Percentiles rank a stretch among this genome's conserved stretches.
phyloP scores from a whole-genome alignment of 2,113 vertebrate genomes.

The Xerus inauris region DNA sequence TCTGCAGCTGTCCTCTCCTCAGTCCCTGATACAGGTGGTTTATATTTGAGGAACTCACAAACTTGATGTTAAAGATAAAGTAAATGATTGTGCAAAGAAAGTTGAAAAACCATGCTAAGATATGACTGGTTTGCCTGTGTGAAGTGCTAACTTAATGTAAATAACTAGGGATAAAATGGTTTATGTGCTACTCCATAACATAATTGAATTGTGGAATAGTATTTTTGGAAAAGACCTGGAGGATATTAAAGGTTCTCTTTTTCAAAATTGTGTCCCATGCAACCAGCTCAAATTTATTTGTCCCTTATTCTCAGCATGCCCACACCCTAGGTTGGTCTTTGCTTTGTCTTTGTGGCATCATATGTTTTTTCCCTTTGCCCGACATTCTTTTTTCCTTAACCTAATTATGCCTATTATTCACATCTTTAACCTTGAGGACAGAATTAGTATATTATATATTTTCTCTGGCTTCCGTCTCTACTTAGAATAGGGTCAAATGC shows the following conservation, averaged over 20 bases:
- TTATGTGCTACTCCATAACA: not conserved
- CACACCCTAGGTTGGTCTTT: not conserved
- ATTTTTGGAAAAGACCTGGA: not conserved
- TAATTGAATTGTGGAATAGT: not conserved
- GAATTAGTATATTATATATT: not conserved
- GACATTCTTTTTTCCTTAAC: not conserved
- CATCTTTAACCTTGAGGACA: not conserved
- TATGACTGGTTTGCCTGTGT: not conserved
- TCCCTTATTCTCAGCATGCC: not conserved
- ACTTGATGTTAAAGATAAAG: not conserved
- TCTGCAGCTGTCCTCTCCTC: not conserved
- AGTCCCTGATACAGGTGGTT: not conserved
- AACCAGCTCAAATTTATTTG: not conserved
- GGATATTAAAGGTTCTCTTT: not conserved
- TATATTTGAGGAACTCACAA: not conserved
- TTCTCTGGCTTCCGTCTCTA: not conserved
- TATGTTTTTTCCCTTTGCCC: not conserved
- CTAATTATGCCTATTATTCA: not conserved
- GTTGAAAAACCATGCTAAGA: not conserved
- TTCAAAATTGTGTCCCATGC: not conserved
- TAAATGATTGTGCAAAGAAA: constrained; percentile 11
- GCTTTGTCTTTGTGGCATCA: not conserved
- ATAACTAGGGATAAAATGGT: not conserved
- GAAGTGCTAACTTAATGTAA: not conserved
- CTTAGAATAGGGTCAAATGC: not conserved